Conservation (phyloP, 2,113 vertebrate species). For the Erpornis zantholeuca region DNA sequence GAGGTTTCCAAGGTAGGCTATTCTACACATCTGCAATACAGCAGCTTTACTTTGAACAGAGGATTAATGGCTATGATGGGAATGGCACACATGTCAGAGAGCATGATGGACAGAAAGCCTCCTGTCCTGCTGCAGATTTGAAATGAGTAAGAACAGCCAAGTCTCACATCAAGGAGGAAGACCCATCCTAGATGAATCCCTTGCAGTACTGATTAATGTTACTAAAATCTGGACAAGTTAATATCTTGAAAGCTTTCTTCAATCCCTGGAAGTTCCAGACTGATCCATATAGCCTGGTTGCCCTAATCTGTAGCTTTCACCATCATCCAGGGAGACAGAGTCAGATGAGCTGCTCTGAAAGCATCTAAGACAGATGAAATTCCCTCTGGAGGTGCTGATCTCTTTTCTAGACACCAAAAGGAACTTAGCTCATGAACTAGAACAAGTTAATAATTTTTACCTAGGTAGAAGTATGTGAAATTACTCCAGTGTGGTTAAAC, state of each 20-base stretch:
- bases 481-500: background rate
- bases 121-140: background rate
- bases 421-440: background rate
- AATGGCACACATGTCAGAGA: background rate
- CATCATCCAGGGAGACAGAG: background rate
- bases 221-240: background rate
- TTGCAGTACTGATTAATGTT: background rate
- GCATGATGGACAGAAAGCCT: rapidly evolving
- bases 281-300: background rate
- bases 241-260: background rate
- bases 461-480: background rate
- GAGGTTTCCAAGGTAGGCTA: background rate
- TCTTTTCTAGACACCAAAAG: background rate
- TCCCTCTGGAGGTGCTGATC: background rate
- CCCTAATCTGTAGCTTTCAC: background rate
- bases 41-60: background rate
- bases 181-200: background rate
- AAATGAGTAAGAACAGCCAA: background rate
- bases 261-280: background rate
- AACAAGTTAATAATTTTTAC: background rate
- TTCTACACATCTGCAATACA: background rate
- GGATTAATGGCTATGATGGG: background rate
- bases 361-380: background rate
- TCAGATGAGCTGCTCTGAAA: background rate
- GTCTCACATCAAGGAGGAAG: background rate